phyloP scores from a whole-genome alignment of 2,113 vertebrate species.

The Spilogale gracilis region DNA sequence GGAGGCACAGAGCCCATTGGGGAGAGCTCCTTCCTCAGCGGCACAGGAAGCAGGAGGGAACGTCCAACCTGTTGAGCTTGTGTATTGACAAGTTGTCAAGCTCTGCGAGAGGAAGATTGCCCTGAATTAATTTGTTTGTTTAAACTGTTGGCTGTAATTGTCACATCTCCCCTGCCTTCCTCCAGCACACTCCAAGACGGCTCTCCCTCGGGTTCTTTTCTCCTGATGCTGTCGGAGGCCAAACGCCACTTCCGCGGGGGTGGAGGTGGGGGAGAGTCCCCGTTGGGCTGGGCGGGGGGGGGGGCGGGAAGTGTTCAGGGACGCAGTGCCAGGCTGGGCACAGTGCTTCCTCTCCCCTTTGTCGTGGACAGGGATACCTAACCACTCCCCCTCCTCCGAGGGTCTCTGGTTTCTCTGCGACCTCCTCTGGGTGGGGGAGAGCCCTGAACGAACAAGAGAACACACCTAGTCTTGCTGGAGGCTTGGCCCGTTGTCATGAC shows the following conservation, averaged over 20 bases:
- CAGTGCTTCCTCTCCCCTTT: not conserved
- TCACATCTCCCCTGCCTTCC: constrained; percentile 69
- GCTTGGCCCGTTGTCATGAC: not conserved
- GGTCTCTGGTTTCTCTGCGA: not conserved
- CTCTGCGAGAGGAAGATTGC: constrained; percentile 72
- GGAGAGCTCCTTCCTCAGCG: not conserved
- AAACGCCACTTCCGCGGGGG: not conserved
- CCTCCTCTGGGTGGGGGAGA: not conserved
- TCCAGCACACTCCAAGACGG: not conserved
- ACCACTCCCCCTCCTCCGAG: not conserved
- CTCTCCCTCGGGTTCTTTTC: not conserved
- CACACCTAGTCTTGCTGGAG: not conserved
- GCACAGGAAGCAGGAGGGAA: constrained; percentile 38
- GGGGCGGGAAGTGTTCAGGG: not conserved
- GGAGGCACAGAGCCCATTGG: not conserved
- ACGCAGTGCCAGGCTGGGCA: not conserved
- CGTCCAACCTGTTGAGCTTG: constrained; percentile 74
- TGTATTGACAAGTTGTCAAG: constrained; percentile 82
- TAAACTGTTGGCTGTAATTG: constrained; percentile 79
- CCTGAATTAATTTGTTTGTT: constrained; percentile 83
- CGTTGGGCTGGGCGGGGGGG: not conserved
- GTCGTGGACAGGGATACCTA: not conserved
- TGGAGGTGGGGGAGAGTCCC: not conserved
- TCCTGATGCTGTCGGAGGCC: not conserved
- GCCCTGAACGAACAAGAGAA: not conserved